A percentile compares a stretch with the other conserved stretches of the same genome.
Conservation (phyloP, 2,113 vertebrate genomes). For the Todiramphus chloris region DNA sequence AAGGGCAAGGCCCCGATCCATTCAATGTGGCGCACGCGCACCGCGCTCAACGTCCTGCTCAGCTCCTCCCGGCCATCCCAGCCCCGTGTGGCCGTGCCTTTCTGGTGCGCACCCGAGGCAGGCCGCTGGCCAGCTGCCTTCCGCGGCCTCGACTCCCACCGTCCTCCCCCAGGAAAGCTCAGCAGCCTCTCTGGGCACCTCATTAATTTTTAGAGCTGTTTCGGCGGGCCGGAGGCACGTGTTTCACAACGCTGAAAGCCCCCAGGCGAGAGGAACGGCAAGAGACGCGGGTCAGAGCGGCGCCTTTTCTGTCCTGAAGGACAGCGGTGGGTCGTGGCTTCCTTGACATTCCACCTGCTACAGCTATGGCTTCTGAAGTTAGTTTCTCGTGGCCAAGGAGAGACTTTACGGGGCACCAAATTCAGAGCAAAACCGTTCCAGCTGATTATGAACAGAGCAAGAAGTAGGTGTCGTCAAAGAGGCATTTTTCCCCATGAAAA, state of each 20-base stretch:
- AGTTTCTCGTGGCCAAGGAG: not conserved
- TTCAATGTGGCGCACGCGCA: not conserved
- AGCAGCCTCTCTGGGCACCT: not conserved
- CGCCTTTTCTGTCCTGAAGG: rapidly evolving
- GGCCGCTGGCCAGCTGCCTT: too few species aligned
- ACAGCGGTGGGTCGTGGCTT: rapidly evolving
- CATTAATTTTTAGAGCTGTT: not conserved
- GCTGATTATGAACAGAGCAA: not conserved
- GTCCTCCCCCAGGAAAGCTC: not conserved
- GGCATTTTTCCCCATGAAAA: not conserved
- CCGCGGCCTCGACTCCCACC: rapidly evolving
- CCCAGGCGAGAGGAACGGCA: rapidly evolving
- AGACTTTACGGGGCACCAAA: not conserved
- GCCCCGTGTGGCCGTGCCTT: not conserved
- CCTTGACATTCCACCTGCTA: not conserved
- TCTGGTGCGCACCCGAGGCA: rapidly evolving
- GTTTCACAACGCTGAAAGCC: not conserved
- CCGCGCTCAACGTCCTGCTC: rapidly evolving
- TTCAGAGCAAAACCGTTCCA: not conserved
- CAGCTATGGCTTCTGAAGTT: not conserved
- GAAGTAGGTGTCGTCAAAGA: not conserved
- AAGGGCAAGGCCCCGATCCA: not conserved
- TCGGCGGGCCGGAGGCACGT: rapidly evolving
- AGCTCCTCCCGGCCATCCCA: not conserved
- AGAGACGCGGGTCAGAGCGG: not conserved